Evolutionary conservation across 2,113 vertebrate genomes (phyloP).

Genomic region (Antechinus stuartii): DNA sequence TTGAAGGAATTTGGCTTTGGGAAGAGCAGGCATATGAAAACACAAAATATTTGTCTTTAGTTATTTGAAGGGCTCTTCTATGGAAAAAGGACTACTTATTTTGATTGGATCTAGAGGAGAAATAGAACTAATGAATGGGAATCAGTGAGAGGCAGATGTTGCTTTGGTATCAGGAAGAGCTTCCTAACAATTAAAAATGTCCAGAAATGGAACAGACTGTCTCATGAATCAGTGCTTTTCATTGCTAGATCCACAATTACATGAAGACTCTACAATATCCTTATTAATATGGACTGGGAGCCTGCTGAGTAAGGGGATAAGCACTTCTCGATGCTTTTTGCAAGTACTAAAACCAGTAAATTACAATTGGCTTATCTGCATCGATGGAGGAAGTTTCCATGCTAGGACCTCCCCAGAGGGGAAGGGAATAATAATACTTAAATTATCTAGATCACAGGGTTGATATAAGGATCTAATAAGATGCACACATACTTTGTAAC

Average conservation of each 20-base stretch:
- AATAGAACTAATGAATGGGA: neutral
- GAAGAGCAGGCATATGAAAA: neutral
- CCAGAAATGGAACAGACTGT: neutral
- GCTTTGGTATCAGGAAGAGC: neutral
- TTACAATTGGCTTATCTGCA: neutral
- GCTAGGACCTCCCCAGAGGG: neutral
- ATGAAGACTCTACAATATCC: slow-evolving; percentile 99
- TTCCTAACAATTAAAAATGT: neutral
- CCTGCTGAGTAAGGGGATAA: neutral
- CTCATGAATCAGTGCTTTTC: neutral
- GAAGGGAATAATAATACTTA: neutral
- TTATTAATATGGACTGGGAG: slow-evolving; percentile 73
- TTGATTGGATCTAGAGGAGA: neutral
- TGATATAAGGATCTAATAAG: no score
- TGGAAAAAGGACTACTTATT: neutral
- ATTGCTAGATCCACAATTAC: slow-evolving; percentile 90
- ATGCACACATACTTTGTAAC: no score
- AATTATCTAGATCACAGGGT: neutral
- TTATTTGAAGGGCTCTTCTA: neutral
- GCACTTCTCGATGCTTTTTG: neutral
- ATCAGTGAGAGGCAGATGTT: neutral
- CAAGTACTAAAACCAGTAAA: no score
- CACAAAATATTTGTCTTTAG: neutral
- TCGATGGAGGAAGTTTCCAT: neutral
- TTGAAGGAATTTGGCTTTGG: neutral